Evolutionary conservation across 1,140 invertebrate genomes (phyloP).

Genomic region (Parapsyche elsis): DNA sequence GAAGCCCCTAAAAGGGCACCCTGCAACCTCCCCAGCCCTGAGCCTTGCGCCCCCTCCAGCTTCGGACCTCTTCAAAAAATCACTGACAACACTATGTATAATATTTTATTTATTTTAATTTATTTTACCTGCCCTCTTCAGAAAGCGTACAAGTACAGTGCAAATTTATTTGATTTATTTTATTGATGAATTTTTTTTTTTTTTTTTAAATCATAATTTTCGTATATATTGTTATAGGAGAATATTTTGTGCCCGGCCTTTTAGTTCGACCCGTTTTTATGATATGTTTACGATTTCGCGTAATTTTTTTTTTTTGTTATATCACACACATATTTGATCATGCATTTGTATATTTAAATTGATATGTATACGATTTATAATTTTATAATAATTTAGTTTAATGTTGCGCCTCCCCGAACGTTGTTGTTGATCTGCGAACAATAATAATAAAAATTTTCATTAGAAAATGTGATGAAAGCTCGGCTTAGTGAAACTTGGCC

Average conservation of each 20-base stretch:
- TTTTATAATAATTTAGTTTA: constrained; percentile 20
- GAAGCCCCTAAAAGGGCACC: constrained; percentile 67
- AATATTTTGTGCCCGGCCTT: constrained; percentile 9
- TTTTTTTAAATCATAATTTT: constrained; percentile 5
- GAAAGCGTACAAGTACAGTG: not conserved
- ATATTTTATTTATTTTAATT: not conserved
- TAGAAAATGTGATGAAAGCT: not conserved
- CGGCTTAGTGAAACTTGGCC: too few relatives aligned
- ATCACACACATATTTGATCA: too few relatives aligned
- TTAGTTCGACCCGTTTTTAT: not conserved
- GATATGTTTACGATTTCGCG: constrained; percentile 22
- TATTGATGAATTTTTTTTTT: constrained; percentile 8
- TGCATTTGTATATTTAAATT: constrained; percentile 23
- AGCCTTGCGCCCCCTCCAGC: constrained; percentile 65
- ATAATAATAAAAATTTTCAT: not conserved
- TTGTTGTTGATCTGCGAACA: constrained; percentile 1
- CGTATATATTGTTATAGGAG: not conserved
- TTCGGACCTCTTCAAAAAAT: constrained; percentile 62
- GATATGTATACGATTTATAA: constrained; percentile 35
- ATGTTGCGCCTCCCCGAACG: constrained; percentile 14
- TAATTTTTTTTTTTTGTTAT: constrained; percentile 9
- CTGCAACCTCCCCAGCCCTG: constrained; percentile 65
- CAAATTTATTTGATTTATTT: constrained; percentile 1
- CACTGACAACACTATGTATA: constrained; percentile 24
- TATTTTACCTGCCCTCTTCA: not conserved